Percentiles rank a stretch among this genome's conserved stretches.
phyloP scores from a whole-genome alignment of 2,113 vertebrate species.

The Sander lucioperca region DNA sequence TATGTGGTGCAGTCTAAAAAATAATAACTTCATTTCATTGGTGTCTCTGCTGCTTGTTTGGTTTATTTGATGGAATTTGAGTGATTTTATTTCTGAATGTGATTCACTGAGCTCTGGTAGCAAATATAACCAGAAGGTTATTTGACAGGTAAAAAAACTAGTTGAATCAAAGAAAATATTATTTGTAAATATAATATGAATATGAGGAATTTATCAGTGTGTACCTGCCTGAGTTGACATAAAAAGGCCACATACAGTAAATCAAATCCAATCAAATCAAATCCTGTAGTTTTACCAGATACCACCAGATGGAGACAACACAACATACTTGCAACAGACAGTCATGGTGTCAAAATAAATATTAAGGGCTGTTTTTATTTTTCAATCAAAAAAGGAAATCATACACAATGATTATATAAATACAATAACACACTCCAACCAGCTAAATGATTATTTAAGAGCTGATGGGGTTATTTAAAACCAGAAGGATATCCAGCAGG shows the following conservation, averaged over 20 bases:
- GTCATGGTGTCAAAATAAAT: background rate
- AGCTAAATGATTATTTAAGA: conserved; percentile 26
- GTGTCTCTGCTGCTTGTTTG: background rate
- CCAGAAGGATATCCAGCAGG: conserved; percentile 43
- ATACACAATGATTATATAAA: conserved; percentile 25
- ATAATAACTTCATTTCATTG: background rate
- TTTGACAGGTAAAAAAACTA: background rate
- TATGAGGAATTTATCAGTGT: background rate
- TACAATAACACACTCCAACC: conserved; percentile 1
- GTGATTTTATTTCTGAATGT: background rate
- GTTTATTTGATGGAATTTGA: background rate
- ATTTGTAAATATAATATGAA: background rate
- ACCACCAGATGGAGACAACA: conserved; percentile 78
- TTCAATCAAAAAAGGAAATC: conserved; percentile 22
- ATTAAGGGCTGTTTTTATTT: conserved; percentile 8
- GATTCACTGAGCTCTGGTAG: background rate
- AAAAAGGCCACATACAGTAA: background rate
- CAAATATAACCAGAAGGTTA: background rate
- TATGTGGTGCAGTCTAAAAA: conserved; percentile 1
- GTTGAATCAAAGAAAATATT: background rate
- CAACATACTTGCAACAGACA: conserved; percentile 11
- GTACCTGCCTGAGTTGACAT: background rate
- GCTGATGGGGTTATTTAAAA: conserved; percentile 51
- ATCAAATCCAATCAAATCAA: background rate
- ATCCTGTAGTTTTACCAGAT: background rate